phyloP scores from a whole-genome alignment of 2,113 vertebrate species.

The Genyomyrus donnyi region DNA sequence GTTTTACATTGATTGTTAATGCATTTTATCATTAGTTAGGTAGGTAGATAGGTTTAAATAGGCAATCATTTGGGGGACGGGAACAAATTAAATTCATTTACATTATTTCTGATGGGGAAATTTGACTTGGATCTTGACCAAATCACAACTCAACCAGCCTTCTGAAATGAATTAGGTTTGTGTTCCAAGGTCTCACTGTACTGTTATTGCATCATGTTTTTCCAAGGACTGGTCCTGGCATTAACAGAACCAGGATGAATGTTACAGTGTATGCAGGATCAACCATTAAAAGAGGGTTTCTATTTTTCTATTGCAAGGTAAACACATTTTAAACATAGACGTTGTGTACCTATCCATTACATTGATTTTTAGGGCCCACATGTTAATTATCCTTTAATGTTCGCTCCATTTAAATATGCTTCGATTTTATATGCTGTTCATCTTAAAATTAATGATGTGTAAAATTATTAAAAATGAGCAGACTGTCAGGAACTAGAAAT shows the following conservation, averaged over 20 bases:
- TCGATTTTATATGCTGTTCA: not conserved
- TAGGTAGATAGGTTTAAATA: too few species aligned
- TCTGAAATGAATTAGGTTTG: too few species aligned
- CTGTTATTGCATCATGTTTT: not conserved
- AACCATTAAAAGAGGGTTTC: not conserved
- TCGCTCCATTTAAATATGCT: not conserved
- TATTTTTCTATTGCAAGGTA: not conserved
- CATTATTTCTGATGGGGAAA: too few species aligned
- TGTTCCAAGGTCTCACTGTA: too few species aligned
- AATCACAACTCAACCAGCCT: too few species aligned
- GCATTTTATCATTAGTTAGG: too few species aligned
- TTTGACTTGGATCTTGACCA: too few species aligned
- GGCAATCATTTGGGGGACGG: too few species aligned
- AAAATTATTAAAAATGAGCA: not conserved
- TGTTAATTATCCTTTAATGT: conserved; percentile 1
- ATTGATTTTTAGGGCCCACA: not conserved
- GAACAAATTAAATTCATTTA: too few species aligned
- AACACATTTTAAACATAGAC: not conserved
- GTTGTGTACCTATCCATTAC: not conserved
- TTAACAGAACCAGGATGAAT: not conserved
- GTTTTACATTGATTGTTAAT: too few species aligned
- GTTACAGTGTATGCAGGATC: not conserved
- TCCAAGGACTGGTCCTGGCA: not conserved
- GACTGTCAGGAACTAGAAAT: not conserved
- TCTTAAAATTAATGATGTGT: not conserved